Evolutionary conservation across 64 coral and sea anemone species (phyloP), one percentile per base, ranked within the genome.

Genomic region (Stylophora pistillata): DNA sequence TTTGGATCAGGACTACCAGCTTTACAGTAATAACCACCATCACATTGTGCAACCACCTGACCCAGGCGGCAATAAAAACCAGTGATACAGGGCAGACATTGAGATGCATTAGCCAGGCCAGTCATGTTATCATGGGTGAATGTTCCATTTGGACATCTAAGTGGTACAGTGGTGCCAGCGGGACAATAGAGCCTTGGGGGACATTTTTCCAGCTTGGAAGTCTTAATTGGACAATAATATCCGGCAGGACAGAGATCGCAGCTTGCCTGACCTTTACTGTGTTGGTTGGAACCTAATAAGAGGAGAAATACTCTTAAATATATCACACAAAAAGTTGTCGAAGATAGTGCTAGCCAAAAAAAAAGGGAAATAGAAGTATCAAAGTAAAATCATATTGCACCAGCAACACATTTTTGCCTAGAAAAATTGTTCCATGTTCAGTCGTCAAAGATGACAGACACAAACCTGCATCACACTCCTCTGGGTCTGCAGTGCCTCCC

Each of bases 11-110:
- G 97, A 55, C 97, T 99, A 15, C 93, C 56, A 87, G 90, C 93
- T 85, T 99, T 99, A 33, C 97, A 99, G 83, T 77, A 99, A 33
- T 93, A 99, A 1, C 97, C 97, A 58, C 93, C 93, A 26, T 87
- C 78, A 85, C 97, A 99, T 4, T 65, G 81, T 31, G 85, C 94
- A 55, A 90, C 71, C 0, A 99, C 53, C 56, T 78, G 69, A 52
- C 97, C 97, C 9, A 90, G 66, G 17, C 94, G 88, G 89, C 97
- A 99, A 72, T 93, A 99, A 76, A 86, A 86, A 5, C 97, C 97
- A 30, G 90, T 76, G 47, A 93, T 76, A 66, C 97, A 99, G 1
- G 94, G 91, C 5, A 82, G 34, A 55, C 97, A 99, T 78, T 99
- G 90, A 12, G 78, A 82, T 7, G 82, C 90, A 26, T 86, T 99